Conservation (phyloP, 2,113 vertebrate species). For the Phoenicopterus ruber region DNA sequence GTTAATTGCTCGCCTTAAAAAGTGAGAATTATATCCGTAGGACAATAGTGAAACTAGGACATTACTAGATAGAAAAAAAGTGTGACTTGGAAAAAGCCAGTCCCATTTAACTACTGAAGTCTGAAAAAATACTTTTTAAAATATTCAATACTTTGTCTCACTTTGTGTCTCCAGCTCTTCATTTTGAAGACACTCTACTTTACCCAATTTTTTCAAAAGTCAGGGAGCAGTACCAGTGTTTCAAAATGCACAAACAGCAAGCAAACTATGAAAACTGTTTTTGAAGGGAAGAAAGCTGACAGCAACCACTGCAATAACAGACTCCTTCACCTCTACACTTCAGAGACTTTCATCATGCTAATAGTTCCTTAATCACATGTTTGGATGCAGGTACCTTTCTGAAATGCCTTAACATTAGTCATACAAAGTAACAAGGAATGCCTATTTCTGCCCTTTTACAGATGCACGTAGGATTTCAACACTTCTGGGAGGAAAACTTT, state of each 20-base stretch:
- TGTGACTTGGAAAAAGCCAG: background rate
- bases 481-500: background rate
- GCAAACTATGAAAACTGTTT: background rate
- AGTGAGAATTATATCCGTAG: background rate
- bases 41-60: background rate
- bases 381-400: background rate
- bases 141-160: background rate
- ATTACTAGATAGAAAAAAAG: background rate
- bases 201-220: background rate
- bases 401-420: background rate
- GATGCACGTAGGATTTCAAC: background rate
- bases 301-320: background rate
- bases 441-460: background rate
- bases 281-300: background rate
- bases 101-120: background rate
- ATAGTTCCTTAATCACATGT: background rate
- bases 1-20: background rate
- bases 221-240: background rate
- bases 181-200: background rate
- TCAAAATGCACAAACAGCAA: background rate
- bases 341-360: background rate
- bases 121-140: background rate
- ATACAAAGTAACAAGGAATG: background rate
- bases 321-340: background rate
- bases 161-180: background rate